phyloP scores from a whole-genome alignment of 2,888 invertebrate genomes.

The Acronicta aceris region DNA sequence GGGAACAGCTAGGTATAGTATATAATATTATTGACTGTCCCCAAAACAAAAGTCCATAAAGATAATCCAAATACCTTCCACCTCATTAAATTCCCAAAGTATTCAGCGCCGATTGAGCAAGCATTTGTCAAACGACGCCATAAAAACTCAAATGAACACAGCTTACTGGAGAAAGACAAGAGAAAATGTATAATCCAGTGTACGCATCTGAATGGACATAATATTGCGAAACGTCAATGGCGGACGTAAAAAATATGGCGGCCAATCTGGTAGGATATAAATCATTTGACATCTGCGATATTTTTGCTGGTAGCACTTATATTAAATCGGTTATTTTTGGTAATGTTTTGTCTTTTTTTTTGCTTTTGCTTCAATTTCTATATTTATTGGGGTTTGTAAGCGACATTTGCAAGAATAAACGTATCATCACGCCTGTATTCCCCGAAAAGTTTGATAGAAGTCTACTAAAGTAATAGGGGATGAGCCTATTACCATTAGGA shows the following conservation, averaged over 20 bases:
- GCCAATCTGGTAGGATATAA: slow-evolving; percentile 66
- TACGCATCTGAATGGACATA: slow-evolving; percentile 37
- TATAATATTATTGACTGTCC: too few relatives aligned
- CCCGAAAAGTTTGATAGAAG: too few relatives aligned
- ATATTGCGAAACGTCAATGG: slow-evolving; percentile 52
- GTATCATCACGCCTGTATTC: too few relatives aligned
- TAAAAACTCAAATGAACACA: slow-evolving; percentile 51
- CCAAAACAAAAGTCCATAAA: not conserved
- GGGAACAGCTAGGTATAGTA: too few relatives aligned
- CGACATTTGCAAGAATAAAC: too few relatives aligned
- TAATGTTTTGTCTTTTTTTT: slow-evolving; percentile 11
- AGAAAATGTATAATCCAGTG: slow-evolving; percentile 49
- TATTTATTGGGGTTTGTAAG: not conserved
- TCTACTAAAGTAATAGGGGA: too few relatives aligned
- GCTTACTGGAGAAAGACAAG: slow-evolving; percentile 38
- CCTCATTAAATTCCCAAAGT: slow-evolving; percentile 35
- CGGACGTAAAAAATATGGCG: slow-evolving; percentile 58
- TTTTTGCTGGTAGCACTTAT: slow-evolving; percentile 32
- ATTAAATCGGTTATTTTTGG: slow-evolving; percentile 1
- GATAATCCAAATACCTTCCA: slow-evolving; percentile 33
- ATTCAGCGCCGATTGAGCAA: slow-evolving; percentile 32
- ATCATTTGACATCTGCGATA: slow-evolving; percentile 66
- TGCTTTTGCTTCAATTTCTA: not conserved
- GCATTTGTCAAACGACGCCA: slow-evolving; percentile 45
- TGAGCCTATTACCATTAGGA: too few relatives aligned